Percentiles rank a stretch among this genome's conserved stretches.
phyloP scores from a whole-genome alignment of 2,888 invertebrate species.

The Rhamphomyia laevipes region DNA sequence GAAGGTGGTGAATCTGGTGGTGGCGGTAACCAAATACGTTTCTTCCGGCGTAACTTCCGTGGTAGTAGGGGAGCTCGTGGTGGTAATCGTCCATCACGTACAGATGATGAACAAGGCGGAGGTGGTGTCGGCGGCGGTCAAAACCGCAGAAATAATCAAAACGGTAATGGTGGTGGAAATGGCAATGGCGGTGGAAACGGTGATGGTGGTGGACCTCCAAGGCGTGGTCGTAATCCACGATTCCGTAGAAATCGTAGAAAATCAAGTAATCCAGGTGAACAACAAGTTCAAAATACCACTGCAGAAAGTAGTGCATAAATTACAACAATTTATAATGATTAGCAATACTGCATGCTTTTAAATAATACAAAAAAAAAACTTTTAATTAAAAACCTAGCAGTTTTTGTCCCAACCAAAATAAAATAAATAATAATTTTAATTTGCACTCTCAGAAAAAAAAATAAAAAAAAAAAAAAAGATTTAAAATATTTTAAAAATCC shows the following conservation, averaged over 20 bases:
- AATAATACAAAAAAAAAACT: too few relatives aligned
- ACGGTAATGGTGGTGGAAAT: slow-evolving; percentile 27
- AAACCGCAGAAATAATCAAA: slow-evolving; percentile 17
- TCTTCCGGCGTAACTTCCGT: slow-evolving; percentile 49
- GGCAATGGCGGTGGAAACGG: slow-evolving; percentile 27
- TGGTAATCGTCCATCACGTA: slow-evolving; percentile 27
- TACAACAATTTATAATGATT: slow-evolving; percentile 8
- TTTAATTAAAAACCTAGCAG: too few relatives aligned
- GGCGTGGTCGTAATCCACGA: slow-evolving; percentile 28
- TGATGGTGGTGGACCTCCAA: slow-evolving; percentile 40
- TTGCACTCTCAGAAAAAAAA: too few relatives aligned
- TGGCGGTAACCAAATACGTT: slow-evolving; percentile 15
- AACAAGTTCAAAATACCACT: slow-evolving; percentile 38
- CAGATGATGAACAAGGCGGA: slow-evolving; percentile 22
- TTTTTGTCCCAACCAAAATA: too few relatives aligned
- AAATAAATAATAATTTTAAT: too few relatives aligned
- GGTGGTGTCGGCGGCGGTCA: slow-evolving; percentile 35
- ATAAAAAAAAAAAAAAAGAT: too few relatives aligned
- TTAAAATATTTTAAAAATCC: too few relatives aligned
- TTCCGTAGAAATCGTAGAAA: slow-evolving; percentile 38
- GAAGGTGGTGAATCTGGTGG: slow-evolving; percentile 22
- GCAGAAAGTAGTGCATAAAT: slow-evolving; percentile 37
- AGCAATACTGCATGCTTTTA: too few relatives aligned
- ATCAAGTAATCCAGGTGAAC: slow-evolving; percentile 42
- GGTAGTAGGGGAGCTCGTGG: slow-evolving; percentile 56